Conservation (phyloP, 2,113 vertebrate species). For the Pan paniscus region DNA sequence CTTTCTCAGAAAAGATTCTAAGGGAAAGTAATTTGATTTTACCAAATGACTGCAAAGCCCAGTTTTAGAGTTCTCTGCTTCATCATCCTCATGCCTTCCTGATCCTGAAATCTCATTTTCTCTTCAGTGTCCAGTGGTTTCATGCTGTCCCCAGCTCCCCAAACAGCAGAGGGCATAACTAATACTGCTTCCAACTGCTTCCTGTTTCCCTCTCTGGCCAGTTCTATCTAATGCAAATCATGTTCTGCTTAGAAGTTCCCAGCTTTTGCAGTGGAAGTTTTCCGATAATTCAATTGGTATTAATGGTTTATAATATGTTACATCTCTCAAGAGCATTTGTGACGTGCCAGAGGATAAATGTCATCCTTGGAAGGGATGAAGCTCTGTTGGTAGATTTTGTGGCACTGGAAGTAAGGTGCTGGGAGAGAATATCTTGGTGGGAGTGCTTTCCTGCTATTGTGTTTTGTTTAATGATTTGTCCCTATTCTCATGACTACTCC, state of each 20-base stretch:
- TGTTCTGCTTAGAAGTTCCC: constrained; percentile 14
- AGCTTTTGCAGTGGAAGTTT: neutral
- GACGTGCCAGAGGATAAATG: neutral
- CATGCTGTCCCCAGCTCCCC: neutral
- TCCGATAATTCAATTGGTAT: neutral
- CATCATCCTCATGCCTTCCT: neutral
- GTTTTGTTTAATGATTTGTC: neutral
- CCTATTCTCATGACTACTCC: neutral
- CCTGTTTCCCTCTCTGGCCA: neutral
- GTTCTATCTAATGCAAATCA: neutral
- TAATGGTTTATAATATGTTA: neutral
- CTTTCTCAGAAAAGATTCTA: constrained; percentile 53
- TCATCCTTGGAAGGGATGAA: neutral
- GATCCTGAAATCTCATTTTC: constrained; percentile 46
- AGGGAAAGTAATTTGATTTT: constrained; percentile 55
- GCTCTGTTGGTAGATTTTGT: neutral
- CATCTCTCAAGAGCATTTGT: neutral
- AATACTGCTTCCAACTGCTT: neutral
- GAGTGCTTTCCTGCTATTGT: neutral
- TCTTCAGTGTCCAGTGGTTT: constrained; percentile 3
- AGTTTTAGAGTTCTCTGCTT: neutral
- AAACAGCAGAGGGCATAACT: neutral
- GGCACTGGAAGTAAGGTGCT: neutral
- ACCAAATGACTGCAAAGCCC: neutral
- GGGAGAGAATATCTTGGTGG: neutral